Conservation (phyloP, 1,140 invertebrate genomes). For the Drosophila bocqueti region DNA sequence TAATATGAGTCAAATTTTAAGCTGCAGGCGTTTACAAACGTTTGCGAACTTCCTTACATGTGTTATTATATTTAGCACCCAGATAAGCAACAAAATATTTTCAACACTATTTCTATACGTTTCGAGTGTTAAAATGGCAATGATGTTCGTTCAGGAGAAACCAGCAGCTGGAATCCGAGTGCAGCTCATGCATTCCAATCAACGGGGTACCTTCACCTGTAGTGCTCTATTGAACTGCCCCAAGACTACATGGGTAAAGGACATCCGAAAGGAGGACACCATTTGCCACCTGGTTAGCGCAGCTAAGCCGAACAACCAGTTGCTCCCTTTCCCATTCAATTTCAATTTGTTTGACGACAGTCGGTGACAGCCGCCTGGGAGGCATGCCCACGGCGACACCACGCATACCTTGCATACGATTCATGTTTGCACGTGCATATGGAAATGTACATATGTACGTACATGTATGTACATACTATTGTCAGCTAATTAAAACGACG, state of each 20-base stretch:
- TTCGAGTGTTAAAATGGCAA: background rate
- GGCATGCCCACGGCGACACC: slow-evolving; percentile 20
- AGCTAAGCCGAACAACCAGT: slow-evolving; percentile 19
- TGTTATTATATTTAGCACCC: background rate
- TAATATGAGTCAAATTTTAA: too few relatives aligned
- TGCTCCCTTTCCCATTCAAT: slow-evolving; percentile 39
- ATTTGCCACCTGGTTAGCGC: slow-evolving; percentile 13
- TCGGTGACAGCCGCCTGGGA: slow-evolving; percentile 4
- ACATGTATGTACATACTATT: background rate
- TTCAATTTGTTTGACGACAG: slow-evolving; percentile 47
- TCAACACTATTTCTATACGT: background rate
- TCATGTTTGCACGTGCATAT: background rate
- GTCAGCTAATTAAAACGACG: background rate
- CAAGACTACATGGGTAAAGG: background rate
- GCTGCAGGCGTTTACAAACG: background rate
- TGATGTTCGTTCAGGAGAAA: background rate
- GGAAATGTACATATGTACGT: background rate
- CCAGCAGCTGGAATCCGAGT: slow-evolving; percentile 21
- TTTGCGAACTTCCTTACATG: background rate
- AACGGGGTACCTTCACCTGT: slow-evolving; percentile 20
- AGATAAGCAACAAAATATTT: too few relatives aligned
- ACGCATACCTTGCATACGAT: background rate
- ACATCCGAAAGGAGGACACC: slow-evolving; percentile 1
- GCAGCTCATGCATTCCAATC: slow-evolving; percentile 59
- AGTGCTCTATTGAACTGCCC: slow-evolving; percentile 2